Base-by-base conservation (phyloP, 1,140 invertebrate genomes). In the Druon quercuslanigerum region DNA sequence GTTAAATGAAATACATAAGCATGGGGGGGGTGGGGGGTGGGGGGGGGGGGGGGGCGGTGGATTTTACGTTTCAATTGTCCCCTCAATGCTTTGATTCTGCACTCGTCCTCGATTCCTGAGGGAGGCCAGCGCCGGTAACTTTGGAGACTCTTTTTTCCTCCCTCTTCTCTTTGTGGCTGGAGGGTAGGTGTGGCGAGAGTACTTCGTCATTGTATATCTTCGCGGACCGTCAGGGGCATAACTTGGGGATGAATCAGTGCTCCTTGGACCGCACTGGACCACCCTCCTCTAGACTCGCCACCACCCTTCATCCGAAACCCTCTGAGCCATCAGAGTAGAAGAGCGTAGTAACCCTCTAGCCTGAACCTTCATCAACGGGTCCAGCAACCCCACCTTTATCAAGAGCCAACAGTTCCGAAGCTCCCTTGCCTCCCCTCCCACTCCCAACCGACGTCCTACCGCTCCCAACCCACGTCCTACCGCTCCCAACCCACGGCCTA, bases 321-420 rank as follows among this genome's bases (percentile, higher is more conserved):
- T 50, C 75, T 70, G 74, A 89, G 85, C 88, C 88, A 88, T 87
- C 88, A 85, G 89, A 85, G 86, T 86, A 89, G 89, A 90, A 90
- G 89, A 90, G 88, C 86, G 81, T 75, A 90, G 89, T 87, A 85
- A 91, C 91, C 85, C 90, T 91, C 83, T 89, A 85, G 80, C 83
- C 87, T 90, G 90, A 91, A 91, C 90, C 90, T 91, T 91, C 89
- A 91, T 91, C 90, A 92, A 89, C 89, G 89, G 90, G 90, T 91
- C 89, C 87, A 85, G 85, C 90, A 86, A 88, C 89, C 90, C 89
- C 87, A 91, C 89, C 90, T 91, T 91, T 91, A 92, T 91, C 91
- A 91, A 90, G 89, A 90, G 86, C 86, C 84, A 85, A 86, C 82
- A 87, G 84, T 85, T 84, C 85, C 84, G 84, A 86, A 88, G 87